Base-by-base conservation (phyloP, 2,797 vertebrate species). In the Smutsia gigantea region DNA sequence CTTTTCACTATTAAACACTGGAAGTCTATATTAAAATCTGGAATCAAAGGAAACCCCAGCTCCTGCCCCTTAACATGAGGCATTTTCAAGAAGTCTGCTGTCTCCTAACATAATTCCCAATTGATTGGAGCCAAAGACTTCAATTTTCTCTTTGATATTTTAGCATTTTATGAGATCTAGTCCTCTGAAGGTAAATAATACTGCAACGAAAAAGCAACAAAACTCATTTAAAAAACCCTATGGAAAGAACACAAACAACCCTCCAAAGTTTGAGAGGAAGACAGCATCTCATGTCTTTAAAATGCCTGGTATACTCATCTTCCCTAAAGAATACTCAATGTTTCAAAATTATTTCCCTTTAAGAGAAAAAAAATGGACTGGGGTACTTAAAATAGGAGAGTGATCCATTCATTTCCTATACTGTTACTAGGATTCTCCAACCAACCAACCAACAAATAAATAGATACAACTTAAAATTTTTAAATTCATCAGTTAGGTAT, bases 41-140 rank as follows among this genome's bases (percentile, higher is more conserved):
- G 49, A 88, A 88, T 95, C 72, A 91, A 97, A 97, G 37, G 68
- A 74, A 92, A 92, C 90, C 6, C 2, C 17, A 66, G 63, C n/a
- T 75, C 63, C 51, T 88, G 13, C 18, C 6, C 27, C n/a, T 79
- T 85, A 55, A 93, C 19, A 31, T 3, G n/a, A 68, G 15, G 59
- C 18, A 34, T 64, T 84, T 74, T 71, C 59, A 63, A 34, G 64
- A 74, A 66, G 46, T 61, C 9, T 0, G 7, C 39, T 68, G 15
- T 91, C 91, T 96, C 64, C 59, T 71, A 78, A 86, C 63, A 55
- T 87, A 91, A 83, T 53, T 49, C 64, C 59, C 19, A 72, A 91
- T 19, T 94, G 92, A 88, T 68, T 37, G 42, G 39, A 93, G 85
- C 14, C 88, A 87, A 46, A 89, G 64, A 64, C 78, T 91, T 79